Evolutionary conservation across 2,113 vertebrate species (phyloP).

Genomic region (Tichodroma muraria): DNA sequence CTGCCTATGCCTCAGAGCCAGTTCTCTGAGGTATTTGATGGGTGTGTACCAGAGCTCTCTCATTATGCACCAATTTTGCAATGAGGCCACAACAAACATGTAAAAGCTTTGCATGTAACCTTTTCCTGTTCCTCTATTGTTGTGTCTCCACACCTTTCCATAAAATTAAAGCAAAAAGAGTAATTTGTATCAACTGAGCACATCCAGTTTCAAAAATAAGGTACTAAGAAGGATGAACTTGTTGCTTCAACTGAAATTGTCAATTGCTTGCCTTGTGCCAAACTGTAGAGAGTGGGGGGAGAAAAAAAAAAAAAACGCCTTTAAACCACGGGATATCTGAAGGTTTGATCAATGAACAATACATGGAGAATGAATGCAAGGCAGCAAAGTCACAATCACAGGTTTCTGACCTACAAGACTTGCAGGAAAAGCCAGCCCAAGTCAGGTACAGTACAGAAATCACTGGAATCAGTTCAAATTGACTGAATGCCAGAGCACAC

Average conservation of each 20-base stretch:
- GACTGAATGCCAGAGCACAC: neutral
- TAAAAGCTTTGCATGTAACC: neutral
- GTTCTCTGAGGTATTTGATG: neutral
- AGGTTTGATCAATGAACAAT: neutral
- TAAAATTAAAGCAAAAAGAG: neutral
- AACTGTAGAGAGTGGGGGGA: neutral
- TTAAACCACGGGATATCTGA: neutral
- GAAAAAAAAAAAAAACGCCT: neutral
- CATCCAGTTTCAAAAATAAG: neutral
- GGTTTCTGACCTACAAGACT: neutral
- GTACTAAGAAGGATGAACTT: neutral
- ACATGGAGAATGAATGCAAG: neutral
- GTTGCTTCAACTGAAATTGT: neutral
- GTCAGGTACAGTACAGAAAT: neutral
- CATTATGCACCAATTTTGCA: neutral
- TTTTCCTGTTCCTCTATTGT: neutral
- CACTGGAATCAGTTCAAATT: neutral
- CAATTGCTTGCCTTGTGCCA: neutral
- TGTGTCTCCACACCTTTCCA: neutral
- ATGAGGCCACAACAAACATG: neutral
- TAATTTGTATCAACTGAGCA: neutral
- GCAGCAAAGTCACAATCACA: neutral
- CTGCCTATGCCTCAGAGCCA: neutral
- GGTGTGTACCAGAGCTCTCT: neutral
- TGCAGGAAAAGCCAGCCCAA: neutral